phyloP scores from a whole-genome alignment of 2,888 invertebrate species.

The Hirtodrosophila trivittata region DNA sequence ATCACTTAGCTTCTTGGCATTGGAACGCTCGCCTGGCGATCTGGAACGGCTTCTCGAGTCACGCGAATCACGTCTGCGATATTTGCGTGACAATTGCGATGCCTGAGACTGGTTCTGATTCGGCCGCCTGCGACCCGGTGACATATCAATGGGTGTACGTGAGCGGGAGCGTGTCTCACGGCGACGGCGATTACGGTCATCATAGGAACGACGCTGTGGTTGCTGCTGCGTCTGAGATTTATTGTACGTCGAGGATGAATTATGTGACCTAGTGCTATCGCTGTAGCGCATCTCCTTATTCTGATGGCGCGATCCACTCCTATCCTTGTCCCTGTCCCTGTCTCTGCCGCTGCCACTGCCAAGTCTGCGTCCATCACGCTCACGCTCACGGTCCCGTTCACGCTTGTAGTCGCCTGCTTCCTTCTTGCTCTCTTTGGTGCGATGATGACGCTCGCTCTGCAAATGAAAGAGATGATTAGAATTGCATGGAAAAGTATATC shows the following conservation, averaged over 20 bases:
- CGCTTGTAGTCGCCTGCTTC: constrained; percentile 59
- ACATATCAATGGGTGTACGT: constrained; percentile 43
- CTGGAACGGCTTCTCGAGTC: constrained; percentile 66
- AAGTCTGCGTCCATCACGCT: constrained; percentile 31
- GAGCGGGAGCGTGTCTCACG: constrained; percentile 54
- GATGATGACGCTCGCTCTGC: constrained; percentile 66
- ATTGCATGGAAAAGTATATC: too few relatives aligned
- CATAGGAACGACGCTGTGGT: constrained; percentile 55
- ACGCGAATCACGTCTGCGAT: constrained; percentile 44
- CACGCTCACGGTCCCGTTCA: constrained; percentile 55
- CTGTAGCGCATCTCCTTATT: constrained; percentile 51
- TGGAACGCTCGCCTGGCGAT: constrained; percentile 40
- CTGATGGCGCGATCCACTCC: constrained; percentile 36
- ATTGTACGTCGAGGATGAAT: constrained; percentile 34
- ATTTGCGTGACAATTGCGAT: constrained; percentile 49
- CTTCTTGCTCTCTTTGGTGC: constrained; percentile 63
- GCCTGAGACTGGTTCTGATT: too few relatives aligned
- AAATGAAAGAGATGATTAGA: constrained; percentile 1
- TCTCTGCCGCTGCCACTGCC: constrained; percentile 27
- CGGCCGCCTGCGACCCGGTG: constrained; percentile 11
- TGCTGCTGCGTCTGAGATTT: constrained; percentile 50
- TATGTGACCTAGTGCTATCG: constrained; percentile 43
- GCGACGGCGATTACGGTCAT: constrained; percentile 63
- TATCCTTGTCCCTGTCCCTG: constrained; percentile 30
- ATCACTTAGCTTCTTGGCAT: constrained; percentile 22